Conservation (phyloP, 1,140 invertebrate genomes). For the Drosophila nebulosa region DNA sequence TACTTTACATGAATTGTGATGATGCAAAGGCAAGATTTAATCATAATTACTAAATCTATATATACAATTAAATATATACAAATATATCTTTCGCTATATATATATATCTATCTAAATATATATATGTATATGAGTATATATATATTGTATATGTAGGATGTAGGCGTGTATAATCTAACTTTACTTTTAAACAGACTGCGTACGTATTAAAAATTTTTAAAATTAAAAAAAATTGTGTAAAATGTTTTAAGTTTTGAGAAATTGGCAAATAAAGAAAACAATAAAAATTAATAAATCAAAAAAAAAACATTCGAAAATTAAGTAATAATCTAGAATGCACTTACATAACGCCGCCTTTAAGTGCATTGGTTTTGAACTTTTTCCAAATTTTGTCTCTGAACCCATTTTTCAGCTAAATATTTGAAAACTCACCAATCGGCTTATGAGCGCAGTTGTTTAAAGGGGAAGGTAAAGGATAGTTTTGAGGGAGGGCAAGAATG, state of each 20-base stretch:
- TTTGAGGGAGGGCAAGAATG: slow-evolving; percentile 4
- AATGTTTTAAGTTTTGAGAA: slow-evolving; percentile 80
- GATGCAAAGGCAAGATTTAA: slow-evolving; percentile 79
- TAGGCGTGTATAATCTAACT: slow-evolving; percentile 77
- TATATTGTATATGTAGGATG: slow-evolving; percentile 71
- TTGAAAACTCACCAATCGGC: slow-evolving; percentile 53
- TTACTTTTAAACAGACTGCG: slow-evolving; percentile 79
- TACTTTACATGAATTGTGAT: slow-evolving; percentile 77
- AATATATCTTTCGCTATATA: slow-evolving; percentile 65
- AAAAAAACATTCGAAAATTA: slow-evolving; percentile 25
- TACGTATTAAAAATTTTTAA: slow-evolving; percentile 79
- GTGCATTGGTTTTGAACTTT: slow-evolving; percentile 23
- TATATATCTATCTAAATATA: slow-evolving; percentile 58
- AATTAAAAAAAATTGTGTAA: slow-evolving; percentile 71
- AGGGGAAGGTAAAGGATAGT: slow-evolving; percentile 31
- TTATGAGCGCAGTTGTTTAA: slow-evolving; percentile 58
- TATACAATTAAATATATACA: slow-evolving; percentile 48
- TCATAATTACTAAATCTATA: slow-evolving; percentile 78
- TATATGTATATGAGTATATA: slow-evolving; percentile 48
- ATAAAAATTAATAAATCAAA: slow-evolving; percentile 79
- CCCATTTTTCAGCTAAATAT: slow-evolving; percentile 57
- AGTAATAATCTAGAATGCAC: no score
- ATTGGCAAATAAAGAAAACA: slow-evolving; percentile 79
- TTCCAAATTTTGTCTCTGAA: slow-evolving; percentile 55
- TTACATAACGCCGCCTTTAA: no score